These are phyloP conservation scores for Chromoteleia sp. DNA, from an alignment of 2,888 invertebrate species.

Conservation along the genomic window DNA sequence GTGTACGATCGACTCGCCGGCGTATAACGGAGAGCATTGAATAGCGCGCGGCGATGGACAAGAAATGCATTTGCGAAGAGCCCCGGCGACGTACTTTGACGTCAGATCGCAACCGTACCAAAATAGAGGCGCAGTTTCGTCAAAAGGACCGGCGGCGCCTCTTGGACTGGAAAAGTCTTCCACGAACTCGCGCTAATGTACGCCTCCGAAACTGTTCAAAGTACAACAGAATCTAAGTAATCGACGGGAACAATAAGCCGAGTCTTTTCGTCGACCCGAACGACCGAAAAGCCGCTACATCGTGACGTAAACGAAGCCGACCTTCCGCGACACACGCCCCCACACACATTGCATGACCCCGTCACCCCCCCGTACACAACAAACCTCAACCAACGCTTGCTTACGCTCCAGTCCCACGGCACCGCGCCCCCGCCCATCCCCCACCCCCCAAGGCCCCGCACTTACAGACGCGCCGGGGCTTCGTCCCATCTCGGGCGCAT, in stretches of 20 bases:
- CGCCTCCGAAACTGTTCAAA: no score
- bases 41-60: slow-evolving; percentile 29
- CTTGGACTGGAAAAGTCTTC: not conserved
- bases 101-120: not conserved
- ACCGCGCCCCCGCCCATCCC: no score
- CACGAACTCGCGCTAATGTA: no score
- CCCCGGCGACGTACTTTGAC: slow-evolving; percentile 6
- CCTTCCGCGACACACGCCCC: slow-evolving; percentile 22
- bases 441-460: no score
- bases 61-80: slow-evolving; percentile 26
- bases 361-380: slow-evolving; percentile 52
- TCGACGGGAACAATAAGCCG: no score
- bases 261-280: not conserved
- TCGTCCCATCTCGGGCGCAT: slow-evolving; percentile 24
- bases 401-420: slow-evolving; percentile 43
- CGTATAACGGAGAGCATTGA: slow-evolving; percentile 59
- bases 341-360: slow-evolving; percentile 49
- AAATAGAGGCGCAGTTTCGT: not conserved
- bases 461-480: slow-evolving; percentile 22
- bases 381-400: slow-evolving; percentile 56
- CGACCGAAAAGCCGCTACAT: not conserved
- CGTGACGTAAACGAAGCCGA: not conserved
- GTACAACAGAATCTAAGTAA: no score
- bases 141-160: not conserved
- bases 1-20: slow-evolving; percentile 60